Base-by-base conservation (phyloP, 2,797 vertebrate species). In the Molossus alvarezi region DNA sequence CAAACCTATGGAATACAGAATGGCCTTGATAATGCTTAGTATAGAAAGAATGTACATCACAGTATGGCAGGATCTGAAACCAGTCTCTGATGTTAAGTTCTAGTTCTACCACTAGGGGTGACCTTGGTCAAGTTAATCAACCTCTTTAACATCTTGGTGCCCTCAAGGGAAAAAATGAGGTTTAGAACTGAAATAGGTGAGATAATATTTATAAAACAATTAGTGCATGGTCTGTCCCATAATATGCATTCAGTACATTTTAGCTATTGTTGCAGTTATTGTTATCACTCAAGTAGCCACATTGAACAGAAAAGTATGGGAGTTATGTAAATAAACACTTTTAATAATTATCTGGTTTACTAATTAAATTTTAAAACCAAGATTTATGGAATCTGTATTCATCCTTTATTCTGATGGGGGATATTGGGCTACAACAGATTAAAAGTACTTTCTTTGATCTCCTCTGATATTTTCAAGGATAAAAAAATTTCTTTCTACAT, bases 401-500 rank as follows among this genome's bases (percentile, higher is more conserved):
- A 95, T 77, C 6, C 21, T 76, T 89, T 73, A 79, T 91, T 83
- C 23, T 76, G 84, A 72, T 81, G 29, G 14, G 9, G 6, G 14
- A 60, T 64, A 92, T 76, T 7, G 65, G 41, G 72, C 41, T 80
- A 69, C 9, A 72, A 72, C 33, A 96, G 25, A 91, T 91, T 83
- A 90, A 84, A 96, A 88, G 37, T 20, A 76, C 7, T 90, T 94
- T 90, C 72, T 79, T 72, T 84, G 37, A 93, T 85, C 14, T 82
- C 55, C 51, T 89, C n/a, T 72, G 58, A 88, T 55, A 9, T 88
- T 92, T 95, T 90, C 18, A 83, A 95, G 58, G 25, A 37, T 51
- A 80, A 85, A 21, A 85, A 91, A 71, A 80, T 90, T 88, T 87
- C 18, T 80, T 88, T 85, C 79, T 82, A 93, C 93, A 90, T 83